Percentiles rank a stretch among this genome's conserved stretches.
phyloP scores from a whole-genome alignment of 2,888 invertebrate species.

The Aphelenchoides bicaudatus region DNA sequence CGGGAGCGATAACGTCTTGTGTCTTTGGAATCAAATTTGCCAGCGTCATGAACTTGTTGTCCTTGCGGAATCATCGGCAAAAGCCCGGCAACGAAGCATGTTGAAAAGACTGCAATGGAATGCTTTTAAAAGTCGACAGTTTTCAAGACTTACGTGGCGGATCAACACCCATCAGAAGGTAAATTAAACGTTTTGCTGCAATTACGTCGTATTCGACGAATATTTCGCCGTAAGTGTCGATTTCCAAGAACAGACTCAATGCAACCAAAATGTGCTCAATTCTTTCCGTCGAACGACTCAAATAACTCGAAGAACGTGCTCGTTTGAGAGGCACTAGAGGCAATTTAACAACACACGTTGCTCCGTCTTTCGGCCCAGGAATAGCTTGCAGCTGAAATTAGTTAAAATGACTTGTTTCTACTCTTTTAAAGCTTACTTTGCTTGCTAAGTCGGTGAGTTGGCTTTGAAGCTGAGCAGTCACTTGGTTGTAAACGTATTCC shows the following conservation, averaged over 20 bases:
- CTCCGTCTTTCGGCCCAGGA: background rate
- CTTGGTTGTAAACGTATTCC: too few species aligned
- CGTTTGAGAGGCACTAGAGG: slow-evolving; percentile 15
- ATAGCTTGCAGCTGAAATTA: background rate
- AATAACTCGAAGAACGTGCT: background rate
- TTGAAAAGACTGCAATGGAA: background rate
- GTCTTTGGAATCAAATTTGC: too few species aligned
- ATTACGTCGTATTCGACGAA: slow-evolving; percentile 70
- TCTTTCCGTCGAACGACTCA: background rate
- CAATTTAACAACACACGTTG: background rate
- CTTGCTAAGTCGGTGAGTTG: slow-evolving; percentile 8
- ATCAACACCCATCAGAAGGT: slow-evolving; percentile 75
- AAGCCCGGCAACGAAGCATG: slow-evolving; percentile 5
- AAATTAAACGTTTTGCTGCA: slow-evolving; percentile 71
- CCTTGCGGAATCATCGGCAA: background rate
- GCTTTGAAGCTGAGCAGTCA: background rate
- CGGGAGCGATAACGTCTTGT: too few species aligned
- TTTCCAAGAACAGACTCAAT: slow-evolving; percentile 79
- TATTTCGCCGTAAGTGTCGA: slow-evolving; percentile 86
- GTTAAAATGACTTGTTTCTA: background rate
- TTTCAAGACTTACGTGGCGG: slow-evolving; percentile 64
- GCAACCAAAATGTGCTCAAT: slow-evolving; percentile 63
- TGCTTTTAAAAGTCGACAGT: too few species aligned
- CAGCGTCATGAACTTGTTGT: too few species aligned
- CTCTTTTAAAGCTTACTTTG: background rate